Evolutionary conservation across 64 coral and sea anemone species (phyloP), one percentile per base, ranked within the genome.

Genomic region (Montipora foliosa): DNA sequence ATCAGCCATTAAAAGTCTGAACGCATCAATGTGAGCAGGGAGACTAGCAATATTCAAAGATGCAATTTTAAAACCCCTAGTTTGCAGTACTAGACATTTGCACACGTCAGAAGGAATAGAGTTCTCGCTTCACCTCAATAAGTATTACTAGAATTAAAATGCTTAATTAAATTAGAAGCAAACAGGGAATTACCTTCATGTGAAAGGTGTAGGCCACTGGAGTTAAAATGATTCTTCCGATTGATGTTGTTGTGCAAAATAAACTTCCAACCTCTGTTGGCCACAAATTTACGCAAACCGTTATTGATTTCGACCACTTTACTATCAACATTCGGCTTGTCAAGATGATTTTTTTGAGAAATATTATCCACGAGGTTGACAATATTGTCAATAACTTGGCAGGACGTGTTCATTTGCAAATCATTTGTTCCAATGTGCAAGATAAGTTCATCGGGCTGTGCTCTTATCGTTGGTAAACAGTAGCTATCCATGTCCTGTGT

Each of bases 221-320:
- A 55, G 52, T 90, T 90, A 47, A 90, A 90, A 74, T 79, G 76
- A 66, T 57, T 78, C 60, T 57, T 77, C 80, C 78, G 88, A 44
- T 66, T 25, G 19, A 90, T 89, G 50, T 89, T 90, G 76, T 90
- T 66, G 78, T 90, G 76, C 76, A n/a, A 61, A 64, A 90, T 81
- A 90, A 62, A 90, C 37, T 25, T 64, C 88, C 88, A 90, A 29
- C 77, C 77, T 90, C 58, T 57, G 14, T 80, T 90, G 57, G 13
- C 67, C 60, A 49, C 66, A 29, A 83, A 81, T 82, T 6, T 82
- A 80, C 50, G 60, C 49, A 91, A 82, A 46, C 80, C 52, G 22
- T 53, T 83, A 79, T 83, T 74, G 47, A 83, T 57, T 60, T 91
- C 79, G 11, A 21, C 49, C 5, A 81, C 2, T 81, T 91, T 91